Base-by-base conservation (phyloP, 53 echinoderm and acorn worm genomes). In the Antedon mediterranea region DNA sequence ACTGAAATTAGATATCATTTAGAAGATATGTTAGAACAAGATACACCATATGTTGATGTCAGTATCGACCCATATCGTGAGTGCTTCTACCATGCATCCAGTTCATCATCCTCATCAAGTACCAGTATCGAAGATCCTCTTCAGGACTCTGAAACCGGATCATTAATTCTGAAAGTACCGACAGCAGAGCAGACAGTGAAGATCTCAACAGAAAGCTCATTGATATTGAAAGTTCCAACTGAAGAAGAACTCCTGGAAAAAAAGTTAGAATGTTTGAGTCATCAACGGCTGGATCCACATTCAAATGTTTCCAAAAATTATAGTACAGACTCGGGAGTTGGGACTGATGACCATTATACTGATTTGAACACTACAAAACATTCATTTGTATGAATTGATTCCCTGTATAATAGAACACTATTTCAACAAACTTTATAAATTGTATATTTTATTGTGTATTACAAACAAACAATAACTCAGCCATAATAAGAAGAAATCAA, bases 1-100 rank as follows among this genome's bases (percentile, higher is more conserved):
- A 89, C 91, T 28, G 85, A 97, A 31, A 82, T 97, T 3, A 85
- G 92, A 71, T 76, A 87, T 71, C 73, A 88, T n/a, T 85, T 97
- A 4, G 97, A 97, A 74, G 87, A 78, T 9, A 79, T 97, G 32
- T 84, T 97, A 28, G 89, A 97, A 41, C 83, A 89, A 32, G 83
- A 86, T 77, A 92, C 92, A 4, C 89, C 91, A 20, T 91, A 91
- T 76, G 77, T 97, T 73, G 87, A 86, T 71, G 20, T 76, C 34
- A 76, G 34, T 29, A 76, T 89, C 43, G 85, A 89, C 76, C 72
- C 85, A 30, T 79, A 85, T 33, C 79, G 85, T 30, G 86, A 86
- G 14, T 85, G 82, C 32, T 79, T 81, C 41, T 85, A 76, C 76
- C 82, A 87, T 88, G 87, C 83, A 75, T 79, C 77, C 78, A 76